Evolutionary conservation across 2,888 invertebrate species (phyloP), one percentile per base, ranked within the genome.

Genomic region (Chouioia cunea): DNA sequence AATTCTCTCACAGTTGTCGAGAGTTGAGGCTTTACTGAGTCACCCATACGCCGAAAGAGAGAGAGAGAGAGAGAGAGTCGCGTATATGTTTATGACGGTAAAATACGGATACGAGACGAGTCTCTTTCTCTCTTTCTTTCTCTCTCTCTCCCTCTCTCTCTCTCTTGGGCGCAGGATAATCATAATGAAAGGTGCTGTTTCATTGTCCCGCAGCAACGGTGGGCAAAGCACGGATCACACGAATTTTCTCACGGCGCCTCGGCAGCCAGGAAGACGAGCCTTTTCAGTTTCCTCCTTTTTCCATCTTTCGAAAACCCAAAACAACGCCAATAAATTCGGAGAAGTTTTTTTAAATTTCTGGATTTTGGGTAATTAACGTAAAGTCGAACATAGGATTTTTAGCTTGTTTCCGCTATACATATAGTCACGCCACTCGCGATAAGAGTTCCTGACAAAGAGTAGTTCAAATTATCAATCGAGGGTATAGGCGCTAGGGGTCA

Each of bases 201-300:
- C 73, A 73, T 73, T 73, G 73, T 70, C 54, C 56, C 16, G 63
- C 36, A 12, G 27, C 27, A 27, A 58, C 59, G 64, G 36, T 59
- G 59, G 63, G n/a, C n/a, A n/a, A n/a, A n/a, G n/a, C n/a, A 64
- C 64, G 63, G 63, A 73, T 73, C 73, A 68, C 70, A 71, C 62
- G 70, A 50, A 48, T 70, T 62, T 73, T 73, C 73, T 68, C 70
- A 70, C 73, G 73, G 27, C 27, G 27, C 27, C 3, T 2, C 27
- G 27, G 36, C 36, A 12, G 36, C 36, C 36, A 36, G 10, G 59
- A 60, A 57, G 63, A 72, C 73, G 69, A 73, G 16, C 10, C n/a
- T 48, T 14, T 53, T 44, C 18, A 3, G 0, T 27, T 64, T 27
- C 53, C 22, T 20, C 53, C 20, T 44, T 65, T 56, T 53, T 60